Percentiles rank a stretch among this genome's conserved stretches.
Conservation (phyloP, 2,888 invertebrate species). For the Drosophila quasianomalipes region DNA sequence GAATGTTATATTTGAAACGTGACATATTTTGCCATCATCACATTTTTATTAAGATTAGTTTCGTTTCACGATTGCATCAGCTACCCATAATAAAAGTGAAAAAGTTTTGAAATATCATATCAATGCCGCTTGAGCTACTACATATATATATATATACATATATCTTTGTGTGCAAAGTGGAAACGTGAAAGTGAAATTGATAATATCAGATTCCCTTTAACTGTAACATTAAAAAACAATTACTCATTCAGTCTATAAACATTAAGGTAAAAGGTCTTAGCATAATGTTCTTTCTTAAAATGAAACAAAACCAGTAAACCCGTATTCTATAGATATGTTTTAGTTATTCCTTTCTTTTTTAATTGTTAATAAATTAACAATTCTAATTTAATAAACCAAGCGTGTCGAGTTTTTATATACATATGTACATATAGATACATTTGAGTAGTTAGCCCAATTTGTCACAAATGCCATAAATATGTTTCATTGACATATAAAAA, state of each 20-base stretch:
- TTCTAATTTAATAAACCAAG: conserved; percentile 9
- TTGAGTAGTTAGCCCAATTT: conserved; percentile 38
- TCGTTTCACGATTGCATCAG: neutral
- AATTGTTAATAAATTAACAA: neutral
- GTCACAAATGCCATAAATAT: conserved; percentile 44
- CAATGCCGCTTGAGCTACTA: no score
- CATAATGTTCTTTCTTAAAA: neutral
- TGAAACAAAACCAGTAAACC: neutral
- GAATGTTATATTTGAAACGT: neutral
- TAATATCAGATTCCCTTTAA: neutral
- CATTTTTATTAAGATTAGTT: neutral
- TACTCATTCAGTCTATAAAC: neutral
- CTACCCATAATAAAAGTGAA: neutral
- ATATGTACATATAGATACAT: neutral
- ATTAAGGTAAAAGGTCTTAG: neutral
- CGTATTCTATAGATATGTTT: neutral
- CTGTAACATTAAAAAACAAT: neutral
- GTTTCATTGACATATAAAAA: conserved; percentile 54
- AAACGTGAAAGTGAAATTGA: neutral
- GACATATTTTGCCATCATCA: neutral
- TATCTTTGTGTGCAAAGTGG: no score
- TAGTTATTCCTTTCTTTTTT: neutral
- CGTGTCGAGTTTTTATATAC: neutral
- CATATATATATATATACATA: no score
- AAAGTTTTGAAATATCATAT: neutral